Conservation (phyloP, 2,113 vertebrate genomes). For the Ornithorhynchus anatinus region DNA sequence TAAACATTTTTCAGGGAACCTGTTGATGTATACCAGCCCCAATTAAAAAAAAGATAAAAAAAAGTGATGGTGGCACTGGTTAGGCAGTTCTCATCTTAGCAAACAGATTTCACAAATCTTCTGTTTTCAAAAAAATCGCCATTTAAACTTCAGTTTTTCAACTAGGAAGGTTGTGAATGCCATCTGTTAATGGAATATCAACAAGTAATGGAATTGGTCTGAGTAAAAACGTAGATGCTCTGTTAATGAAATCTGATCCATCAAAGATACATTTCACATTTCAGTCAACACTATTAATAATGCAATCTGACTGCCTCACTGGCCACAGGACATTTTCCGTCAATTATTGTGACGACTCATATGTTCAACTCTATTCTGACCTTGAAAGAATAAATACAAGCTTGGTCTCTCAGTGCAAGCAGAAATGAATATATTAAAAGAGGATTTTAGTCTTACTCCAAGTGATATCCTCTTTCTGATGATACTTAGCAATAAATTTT, state of each 20-base stretch:
- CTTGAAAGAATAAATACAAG: background rate
- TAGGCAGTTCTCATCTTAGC: rapidly evolving
- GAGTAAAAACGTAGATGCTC: background rate
- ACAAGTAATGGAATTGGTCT: background rate
- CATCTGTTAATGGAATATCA: background rate
- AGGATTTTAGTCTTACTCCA: rapidly evolving
- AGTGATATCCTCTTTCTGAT: no score
- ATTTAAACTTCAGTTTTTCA: background rate
- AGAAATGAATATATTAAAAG: background rate
- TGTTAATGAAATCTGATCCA: background rate
- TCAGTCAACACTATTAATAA: background rate
- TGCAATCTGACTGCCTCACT: background rate
- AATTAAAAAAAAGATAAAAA: no score
- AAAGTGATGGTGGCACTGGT: no score
- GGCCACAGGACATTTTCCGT: background rate
- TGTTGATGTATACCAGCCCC: no score
- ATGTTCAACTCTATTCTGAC: background rate
- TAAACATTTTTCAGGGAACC: no score
- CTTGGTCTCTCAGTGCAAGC: background rate
- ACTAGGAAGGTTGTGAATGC: background rate
- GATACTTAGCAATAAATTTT: no score
- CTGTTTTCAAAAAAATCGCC: no score
- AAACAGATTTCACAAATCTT: background rate
- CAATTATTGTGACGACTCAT: conserved; percentile 5
- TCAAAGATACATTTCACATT: background rate